Evolutionary conservation across 2,113 vertebrate species (phyloP).

Genomic region (Tetrax tetrax): DNA sequence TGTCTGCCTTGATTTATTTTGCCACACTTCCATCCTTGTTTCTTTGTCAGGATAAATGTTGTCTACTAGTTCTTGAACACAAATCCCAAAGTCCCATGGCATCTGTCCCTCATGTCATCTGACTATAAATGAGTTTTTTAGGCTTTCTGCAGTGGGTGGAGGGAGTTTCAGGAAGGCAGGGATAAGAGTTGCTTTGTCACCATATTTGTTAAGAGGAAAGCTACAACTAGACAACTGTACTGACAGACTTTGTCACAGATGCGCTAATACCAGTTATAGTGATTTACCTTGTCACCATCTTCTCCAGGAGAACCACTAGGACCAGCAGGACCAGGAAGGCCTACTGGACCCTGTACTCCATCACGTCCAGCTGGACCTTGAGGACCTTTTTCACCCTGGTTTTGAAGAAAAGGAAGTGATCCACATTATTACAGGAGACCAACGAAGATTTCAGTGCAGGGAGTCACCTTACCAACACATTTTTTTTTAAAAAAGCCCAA

Average conservation of each 20-base stretch:
- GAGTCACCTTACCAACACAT: background rate
- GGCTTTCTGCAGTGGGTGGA: background rate
- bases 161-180: background rate
- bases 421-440: background rate
- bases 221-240: background rate
- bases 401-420: constrained; percentile 13
- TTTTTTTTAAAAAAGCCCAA: background rate
- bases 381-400: constrained; percentile 95
- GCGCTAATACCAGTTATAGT: background rate
- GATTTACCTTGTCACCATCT: constrained; percentile 93
- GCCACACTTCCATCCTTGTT: background rate
- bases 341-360: constrained; percentile 95
- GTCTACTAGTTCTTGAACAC: background rate
- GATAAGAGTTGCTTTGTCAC: background rate
- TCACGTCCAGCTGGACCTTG: constrained; percentile 94
- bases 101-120: background rate
- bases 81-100: background rate
- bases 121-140: background rate
- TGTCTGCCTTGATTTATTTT: background rate
- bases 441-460: background rate
- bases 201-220: background rate
- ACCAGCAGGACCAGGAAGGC: constrained; percentile 93
- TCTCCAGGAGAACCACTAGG: constrained; percentile 96
- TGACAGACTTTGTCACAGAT: background rate
- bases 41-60: background rate